A percentile compares a stretch with the other conserved stretches of the same genome.
These are phyloP conservation scores for Micromys minutus DNA, from an alignment of 2,113 vertebrate genomes.

Conservation along the genomic window DNA sequence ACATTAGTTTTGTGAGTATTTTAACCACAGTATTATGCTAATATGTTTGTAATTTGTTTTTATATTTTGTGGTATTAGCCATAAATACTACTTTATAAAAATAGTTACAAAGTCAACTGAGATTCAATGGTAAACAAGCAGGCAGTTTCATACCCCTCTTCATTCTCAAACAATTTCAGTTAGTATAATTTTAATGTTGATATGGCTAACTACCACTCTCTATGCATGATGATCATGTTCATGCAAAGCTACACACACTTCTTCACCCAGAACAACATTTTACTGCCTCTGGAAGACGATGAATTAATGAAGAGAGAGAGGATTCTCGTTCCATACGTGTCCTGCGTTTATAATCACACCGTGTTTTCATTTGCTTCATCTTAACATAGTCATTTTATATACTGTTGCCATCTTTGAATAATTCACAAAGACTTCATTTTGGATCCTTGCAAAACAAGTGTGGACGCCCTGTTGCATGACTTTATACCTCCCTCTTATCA, in stretches of 20 bases:
- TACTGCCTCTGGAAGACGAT: background rate
- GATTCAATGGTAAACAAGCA: background rate
- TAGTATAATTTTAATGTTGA: background rate
- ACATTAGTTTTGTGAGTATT: slow-evolving; percentile 13
- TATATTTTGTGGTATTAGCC: background rate
- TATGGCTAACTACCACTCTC: background rate
- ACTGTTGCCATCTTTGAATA: background rate
- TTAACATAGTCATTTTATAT: background rate
- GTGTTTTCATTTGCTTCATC: slow-evolving; percentile 25
- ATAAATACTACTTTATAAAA: slow-evolving; percentile 16
- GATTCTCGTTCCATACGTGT: background rate
- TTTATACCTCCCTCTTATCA: background rate
- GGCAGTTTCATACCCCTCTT: background rate
- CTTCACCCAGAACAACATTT: background rate
- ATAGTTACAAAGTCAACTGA: slow-evolving; percentile 22
- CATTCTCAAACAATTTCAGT: background rate
- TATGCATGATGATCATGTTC: background rate
- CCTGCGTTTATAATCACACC: background rate
- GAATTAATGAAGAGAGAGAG: background rate
- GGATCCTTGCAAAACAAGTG: background rate
- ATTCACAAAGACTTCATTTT: background rate
- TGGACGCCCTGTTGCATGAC: background rate
- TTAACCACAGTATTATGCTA: slow-evolving; percentile 26
- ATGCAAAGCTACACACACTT: background rate
- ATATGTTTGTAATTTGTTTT: slow-evolving; percentile 19